Evolutionary conservation across 2,113 vertebrate genomes (phyloP), one percentile per base, ranked within the genome.

Genomic region (Dromaius novaehollandiae): DNA sequence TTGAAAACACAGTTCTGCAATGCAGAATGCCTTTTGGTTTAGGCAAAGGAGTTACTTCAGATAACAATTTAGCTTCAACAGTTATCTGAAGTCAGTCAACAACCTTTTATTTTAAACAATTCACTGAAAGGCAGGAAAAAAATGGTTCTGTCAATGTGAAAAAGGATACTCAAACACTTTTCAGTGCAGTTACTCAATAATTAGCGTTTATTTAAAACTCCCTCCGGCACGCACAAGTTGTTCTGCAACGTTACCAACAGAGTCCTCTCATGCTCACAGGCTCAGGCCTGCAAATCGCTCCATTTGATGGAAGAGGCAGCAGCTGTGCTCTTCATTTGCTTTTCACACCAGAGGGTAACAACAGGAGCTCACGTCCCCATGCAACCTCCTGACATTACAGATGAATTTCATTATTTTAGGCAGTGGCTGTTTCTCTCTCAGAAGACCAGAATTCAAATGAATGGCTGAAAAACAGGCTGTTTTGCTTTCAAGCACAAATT

Each of bases 161-260:
- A 76, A 82, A 69, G 11, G 30, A 73, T 34, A 44, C 9, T 69
- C 76, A 44, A 86, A 48, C 22, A 19, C 20, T 70, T 89, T 46
- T 61, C 61, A 80, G 40, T 30, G 46, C 11, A 66, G 55, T 71
- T 90, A 66, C 40, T 46, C 55, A 86, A 44, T 42, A 90, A 92
- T 84, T 93, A 81, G 30, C 24, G 21, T 66, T 89, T 36, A 63
- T 50, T 84, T 81, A 58, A 66, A 93, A 86, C 50, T 78, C 55
- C 80, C 76, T 95, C 19, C 83, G 86, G 86, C 73, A 86, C 0
- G 0, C 30, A 40, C 4, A 66, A 53, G 68, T 14, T 66, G 34
- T 55, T 74, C 82, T 58, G 60, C 40, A 71, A 17, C 28, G 58
- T 34, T 32, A 77, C 26, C 0, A 0, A n/a, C 21, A 70, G 64